Evolutionary conservation across 2,113 vertebrate genomes (phyloP), one percentile per base, ranked within the genome.

Genomic region (Gymnogyps californianus): DNA sequence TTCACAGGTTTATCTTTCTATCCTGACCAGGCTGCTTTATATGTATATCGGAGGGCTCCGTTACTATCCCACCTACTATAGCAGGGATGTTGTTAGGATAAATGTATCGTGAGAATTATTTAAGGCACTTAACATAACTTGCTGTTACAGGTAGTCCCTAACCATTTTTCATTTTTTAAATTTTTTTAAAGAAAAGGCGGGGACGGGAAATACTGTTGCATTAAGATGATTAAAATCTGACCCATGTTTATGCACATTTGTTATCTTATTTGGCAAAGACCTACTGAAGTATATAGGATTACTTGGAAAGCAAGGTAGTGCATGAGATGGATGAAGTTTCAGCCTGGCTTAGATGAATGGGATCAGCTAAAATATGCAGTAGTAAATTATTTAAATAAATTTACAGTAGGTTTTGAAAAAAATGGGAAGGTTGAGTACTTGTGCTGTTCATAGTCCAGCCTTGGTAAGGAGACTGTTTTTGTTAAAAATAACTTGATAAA

Each of bases 321-420:
- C 2, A 1, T 67, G 69, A 52, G 46, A 44, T 70, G 36, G 59
- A 32, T 93, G 15, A 83, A 76, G 20, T 70, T 83, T 74, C 55
- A 82, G 67, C n/a, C 55, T 61, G 36, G 19, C 54, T 51, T 66
- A 74, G 71, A 58, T 86, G 59, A 93, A 77, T 77, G 62, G 44
- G 55, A 70, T 78, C 83, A 91, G 55, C 64, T 77, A 21, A 91
- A 87, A 70, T 49, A 77, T 12, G 36, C 78, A 64, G 32, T 58
- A 87, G 72, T 77, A 57, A 86, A 46, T 90, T 64, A 76, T 74
- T 90, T 57, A 83, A 82, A 71, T 88, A 76, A 31, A 72, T 44
- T 58, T 83, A 72, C 28, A 46, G 15, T 40, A 22, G 9, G 21
- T 46, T 90, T 92, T 86, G 66, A 77, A 49, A 7, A 87, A 83